Base-by-base conservation (phyloP, 2,797 vertebrate species). In the Chromis chromis region DNA sequence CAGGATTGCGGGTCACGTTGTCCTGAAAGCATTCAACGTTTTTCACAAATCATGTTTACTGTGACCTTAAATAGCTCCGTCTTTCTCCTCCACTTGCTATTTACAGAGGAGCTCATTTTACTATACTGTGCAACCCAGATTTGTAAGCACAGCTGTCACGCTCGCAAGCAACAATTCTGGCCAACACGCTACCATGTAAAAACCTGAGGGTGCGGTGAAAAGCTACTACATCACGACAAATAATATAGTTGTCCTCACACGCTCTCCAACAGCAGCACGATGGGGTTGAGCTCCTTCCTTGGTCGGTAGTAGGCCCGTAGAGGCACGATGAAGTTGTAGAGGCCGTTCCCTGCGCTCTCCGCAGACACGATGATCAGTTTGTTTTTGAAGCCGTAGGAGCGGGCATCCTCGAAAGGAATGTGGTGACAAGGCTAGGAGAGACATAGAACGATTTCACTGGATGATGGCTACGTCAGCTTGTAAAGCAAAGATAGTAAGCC, bases 311-410 rank as follows among this genome's bases (percentile, higher is more conserved):
- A 96, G 1, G 96, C 95, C 73, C 95, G 85, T 12, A 96, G 94
- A 19, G 95, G 96, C 27, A 95, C 95, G 1, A 96, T 95, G 87
- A 96, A 96, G 92, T 96, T 96, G 90, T 96, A 96, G 16, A 96
- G 91, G 25, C 96, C 95, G 0, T 96, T 96, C n/a, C 95, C 95
- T 0, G 95, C 95, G 0, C 93, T 93, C 91, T 96, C 95, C 0
- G 95, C 96, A 0, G 96, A 96, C 71, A 96, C 95, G 48, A 96
- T 96, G 77, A 96, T 96, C 87, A 95, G 62, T 76, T 96, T 95
- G 91, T 95, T 96, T 87, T 93, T 95, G 86, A 96, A 96, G 76
- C 94, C 94, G 8, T 96, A 96, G 8, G 95, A 94, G 28, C 95
- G 94, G 1, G 95, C 95, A 1, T 96, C 96, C 81, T 96, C 95